Evolutionary conservation across 2,113 vertebrate species (phyloP), one percentile per base, ranked within the genome.

Genomic region (Lontra canadensis): DNA sequence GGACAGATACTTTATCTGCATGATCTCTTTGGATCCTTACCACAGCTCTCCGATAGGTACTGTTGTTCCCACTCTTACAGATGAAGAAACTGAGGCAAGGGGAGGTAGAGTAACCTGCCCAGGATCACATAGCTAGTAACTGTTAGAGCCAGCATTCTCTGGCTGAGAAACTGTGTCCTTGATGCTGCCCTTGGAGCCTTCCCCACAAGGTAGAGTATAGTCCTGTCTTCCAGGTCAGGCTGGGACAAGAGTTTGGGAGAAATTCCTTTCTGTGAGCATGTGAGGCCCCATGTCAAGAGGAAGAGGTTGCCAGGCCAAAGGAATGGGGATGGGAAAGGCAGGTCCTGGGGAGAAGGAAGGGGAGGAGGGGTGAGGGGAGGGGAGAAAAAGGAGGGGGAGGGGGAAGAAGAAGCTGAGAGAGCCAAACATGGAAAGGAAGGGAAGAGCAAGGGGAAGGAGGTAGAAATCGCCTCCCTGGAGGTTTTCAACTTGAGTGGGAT

Each of bases 301-400:
- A 15, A 52, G 65, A 91, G 57, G 42, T 13, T 26, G 29, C 8
- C 23, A 44, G 34, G 57, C 21, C 47, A 78, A 86, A 39, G 92
- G 95, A 81, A 78, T 0, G 61, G 83, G 81, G 67, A n/a, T 74
- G 44, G 65, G 67, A 44, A 90, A 63, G 76, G 44, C 47, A 74
- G 87, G 49, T 78, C 14, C 39, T 96, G 67, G 83, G 92, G 93
- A 97, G 85, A 94, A 97, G 78, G 73, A 57, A 74, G 44, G 34
- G 29, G 29, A 47, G 42, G 84, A 80, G 20, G 55, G 14, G 10
- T 20, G 2, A 71, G n/a, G 8, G 12, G 34, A 90, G 31, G 57
- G 52, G 49, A 80, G 21, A 67, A 63, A 61, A 23, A 79, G 17
- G 47, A 55, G 26, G 8, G 4, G 26, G 39, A 20, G 52, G 26